Evolutionary conservation across 2,888 invertebrate genomes (phyloP).

Genomic region (Phytoseiulus persimilis): DNA sequence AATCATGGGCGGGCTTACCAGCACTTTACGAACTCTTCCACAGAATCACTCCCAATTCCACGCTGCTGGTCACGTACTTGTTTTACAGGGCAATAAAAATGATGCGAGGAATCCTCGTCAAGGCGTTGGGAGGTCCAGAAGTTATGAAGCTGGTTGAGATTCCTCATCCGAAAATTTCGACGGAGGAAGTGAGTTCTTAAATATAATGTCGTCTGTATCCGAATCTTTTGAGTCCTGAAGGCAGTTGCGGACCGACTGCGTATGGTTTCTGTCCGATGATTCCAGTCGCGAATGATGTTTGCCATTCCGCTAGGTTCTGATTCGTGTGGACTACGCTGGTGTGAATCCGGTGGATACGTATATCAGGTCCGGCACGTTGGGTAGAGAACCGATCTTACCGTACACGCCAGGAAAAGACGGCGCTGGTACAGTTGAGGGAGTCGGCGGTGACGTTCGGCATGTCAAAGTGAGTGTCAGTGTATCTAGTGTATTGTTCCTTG

Average conservation of each 20-base stretch:
- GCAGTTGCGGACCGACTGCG: too few species aligned
- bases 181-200: conserved; percentile 43
- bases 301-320: conserved; percentile 51
- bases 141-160: conserved; percentile 43
- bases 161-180: conserved; percentile 44
- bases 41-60: not conserved
- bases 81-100: not conserved
- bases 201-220: too few species aligned
- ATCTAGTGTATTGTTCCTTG: too few species aligned
- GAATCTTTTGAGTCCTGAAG: too few species aligned
- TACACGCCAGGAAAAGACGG: conserved; percentile 55
- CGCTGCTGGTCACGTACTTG: not conserved
- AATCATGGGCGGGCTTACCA: not conserved
- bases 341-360: conserved; percentile 59
- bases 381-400: conserved; percentile 52
- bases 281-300: not conserved
- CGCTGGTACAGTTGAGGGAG: conserved; percentile 54
- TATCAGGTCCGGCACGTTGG: conserved; percentile 54
- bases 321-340: conserved; percentile 54
- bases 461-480: conserved; percentile 50
- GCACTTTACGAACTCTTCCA: not conserved
- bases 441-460: conserved; percentile 51
- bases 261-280: too few species aligned
- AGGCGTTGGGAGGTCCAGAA: not conserved
- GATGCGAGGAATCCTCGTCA: conserved; percentile 28